Evolutionary conservation across 2,113 vertebrate genomes (phyloP), one percentile per base, ranked within the genome.

Genomic region (Chloropsis cyanopogon): DNA sequence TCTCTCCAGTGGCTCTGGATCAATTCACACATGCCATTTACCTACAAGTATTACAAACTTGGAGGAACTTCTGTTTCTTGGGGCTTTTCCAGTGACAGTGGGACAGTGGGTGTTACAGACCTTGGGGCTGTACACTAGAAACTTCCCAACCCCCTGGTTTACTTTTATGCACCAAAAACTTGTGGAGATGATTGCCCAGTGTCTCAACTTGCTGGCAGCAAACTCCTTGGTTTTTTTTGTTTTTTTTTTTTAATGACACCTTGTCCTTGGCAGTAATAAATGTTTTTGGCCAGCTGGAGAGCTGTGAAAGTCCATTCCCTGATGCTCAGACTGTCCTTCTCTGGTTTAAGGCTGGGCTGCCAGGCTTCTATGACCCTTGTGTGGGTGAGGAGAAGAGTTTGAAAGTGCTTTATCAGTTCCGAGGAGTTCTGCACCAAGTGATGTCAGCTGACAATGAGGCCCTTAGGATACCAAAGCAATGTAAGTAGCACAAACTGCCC

Each of bases 391-490:
- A 99, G 89, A 99, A 99, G 98, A 99, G 98, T 96, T 97, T 99
- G 84, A 99, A 99, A 95, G 98, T 99, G 97, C 99, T 99, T 47
- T 99, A 99, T 98, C 99, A 99, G 98, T 99, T 99, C 98, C 98
- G 99, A 37, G 99, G 99, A 25, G 99, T 99, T 93, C 98, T 99
- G 96, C 99, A 99, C 94, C 99, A 99, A 97, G 99, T 99, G 96
- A 98, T 99, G 97, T 98, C 98, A 16, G 98, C 98, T 53, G 99
- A 99, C 97, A 97, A 96, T 0, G 99, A 99, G 97, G 97, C 99
- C 80, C 99, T 99, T 93, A 98, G 99, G 98, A 99, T 99, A 99
- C 99, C 99, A 98, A 99, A 99, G 98, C 99, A 99, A 97, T 99
- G 99, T 99, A 93, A 98, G 99, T 98, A 60, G 65, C 69, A 24